A percentile compares a stretch with the other conserved stretches of the same genome.
Evolutionary conservation across 35 echinoderm and acorn worm species (phyloP).

Genomic region (Strongylocentrotus purpuratus): DNA sequence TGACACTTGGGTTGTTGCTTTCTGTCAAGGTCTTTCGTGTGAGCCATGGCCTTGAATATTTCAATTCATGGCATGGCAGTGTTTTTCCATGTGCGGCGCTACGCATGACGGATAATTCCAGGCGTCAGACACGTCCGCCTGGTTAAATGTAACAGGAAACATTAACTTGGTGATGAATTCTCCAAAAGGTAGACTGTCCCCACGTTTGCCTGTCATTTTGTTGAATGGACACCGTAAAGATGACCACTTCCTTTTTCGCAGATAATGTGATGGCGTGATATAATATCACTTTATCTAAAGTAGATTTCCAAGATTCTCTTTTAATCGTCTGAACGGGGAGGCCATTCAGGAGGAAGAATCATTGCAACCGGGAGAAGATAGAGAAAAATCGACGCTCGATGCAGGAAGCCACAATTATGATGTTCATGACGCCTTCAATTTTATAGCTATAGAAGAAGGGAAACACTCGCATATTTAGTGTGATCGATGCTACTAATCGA

Average conservation of each 20-base stretch:
- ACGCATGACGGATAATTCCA: not conserved
- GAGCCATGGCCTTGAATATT: not conserved
- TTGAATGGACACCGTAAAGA: not conserved
- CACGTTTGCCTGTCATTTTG: not conserved
- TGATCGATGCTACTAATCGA: too few relatives aligned
- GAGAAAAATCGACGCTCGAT: too few relatives aligned
- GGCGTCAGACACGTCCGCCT: not conserved
- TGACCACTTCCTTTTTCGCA: not conserved
- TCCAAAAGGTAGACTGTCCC: not conserved
- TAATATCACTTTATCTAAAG: too few relatives aligned
- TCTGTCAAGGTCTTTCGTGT: not conserved
- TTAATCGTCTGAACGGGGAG: too few relatives aligned
- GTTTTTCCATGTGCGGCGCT: not conserved
- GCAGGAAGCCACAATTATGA: too few relatives aligned
- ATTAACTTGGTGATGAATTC: not conserved
- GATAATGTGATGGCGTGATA: too few relatives aligned
- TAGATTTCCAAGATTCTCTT: too few relatives aligned
- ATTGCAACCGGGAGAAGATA: too few relatives aligned
- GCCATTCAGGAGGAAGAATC: too few relatives aligned
- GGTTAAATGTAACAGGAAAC: constrained; percentile 10
- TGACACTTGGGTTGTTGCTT: not conserved
- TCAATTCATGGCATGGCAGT: not conserved
- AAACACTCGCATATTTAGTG: too few relatives aligned
- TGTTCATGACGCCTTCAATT: too few relatives aligned
- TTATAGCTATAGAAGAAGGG: too few relatives aligned